These are phyloP conservation scores for Rallus crepitans DNA, from an alignment of 2,797 vertebrate genomes.

Conservation along the genomic window DNA sequence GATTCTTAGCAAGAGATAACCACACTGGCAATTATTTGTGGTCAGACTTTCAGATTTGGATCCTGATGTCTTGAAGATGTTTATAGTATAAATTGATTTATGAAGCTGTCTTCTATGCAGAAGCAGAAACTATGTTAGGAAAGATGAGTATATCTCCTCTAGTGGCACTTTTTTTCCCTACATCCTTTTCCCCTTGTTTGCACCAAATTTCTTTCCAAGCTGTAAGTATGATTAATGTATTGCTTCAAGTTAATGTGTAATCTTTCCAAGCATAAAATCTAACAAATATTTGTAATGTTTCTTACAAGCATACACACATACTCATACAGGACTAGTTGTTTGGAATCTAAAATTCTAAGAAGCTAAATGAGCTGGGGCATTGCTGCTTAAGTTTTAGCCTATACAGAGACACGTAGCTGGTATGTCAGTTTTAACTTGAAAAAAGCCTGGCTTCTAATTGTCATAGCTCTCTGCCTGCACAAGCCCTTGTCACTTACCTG, in stretches of 20 bases:
- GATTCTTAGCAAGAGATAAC: neutral
- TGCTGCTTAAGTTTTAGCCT: neutral
- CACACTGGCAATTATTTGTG: neutral
- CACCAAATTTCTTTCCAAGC: neutral
- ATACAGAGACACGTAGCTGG: neutral
- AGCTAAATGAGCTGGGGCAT: neutral
- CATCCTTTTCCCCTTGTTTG: rapidly evolving
- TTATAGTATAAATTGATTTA: neutral
- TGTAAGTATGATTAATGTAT: neutral
- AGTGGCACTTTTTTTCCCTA: neutral
- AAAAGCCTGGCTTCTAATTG: neutral
- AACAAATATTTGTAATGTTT: neutral
- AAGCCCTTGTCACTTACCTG: neutral
- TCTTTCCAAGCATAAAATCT: neutral
- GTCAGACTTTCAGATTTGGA: neutral
- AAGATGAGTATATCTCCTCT: neutral
- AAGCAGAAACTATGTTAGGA: neutral
- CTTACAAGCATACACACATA: neutral
- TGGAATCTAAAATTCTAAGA: neutral
- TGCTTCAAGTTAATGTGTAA: neutral
- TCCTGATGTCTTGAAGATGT: neutral
- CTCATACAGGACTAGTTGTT: neutral
- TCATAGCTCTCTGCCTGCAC: neutral
- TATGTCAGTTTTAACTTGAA: neutral
- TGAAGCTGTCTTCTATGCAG: neutral